Evolutionary conservation across 37 sponge, comb jelly and placozoan species (phyloP).

Genomic region (Bolinopsis microptera): DNA sequence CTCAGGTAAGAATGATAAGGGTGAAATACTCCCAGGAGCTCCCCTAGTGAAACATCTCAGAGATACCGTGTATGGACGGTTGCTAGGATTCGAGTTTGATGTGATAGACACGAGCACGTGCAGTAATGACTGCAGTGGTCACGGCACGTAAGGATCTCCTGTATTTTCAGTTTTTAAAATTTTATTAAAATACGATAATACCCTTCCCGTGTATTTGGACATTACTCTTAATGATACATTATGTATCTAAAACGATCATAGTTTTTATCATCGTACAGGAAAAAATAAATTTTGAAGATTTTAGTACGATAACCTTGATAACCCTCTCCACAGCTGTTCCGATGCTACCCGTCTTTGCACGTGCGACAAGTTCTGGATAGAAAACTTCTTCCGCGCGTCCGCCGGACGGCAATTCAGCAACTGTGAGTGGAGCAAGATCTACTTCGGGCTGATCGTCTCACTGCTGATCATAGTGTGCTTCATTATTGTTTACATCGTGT

Average conservation of each 20-base stretch:
- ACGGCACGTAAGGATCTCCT: conserved; percentile 47
- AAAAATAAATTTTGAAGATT: no score
- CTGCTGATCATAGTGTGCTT: neutral
- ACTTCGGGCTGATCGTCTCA: conserved; percentile 39
- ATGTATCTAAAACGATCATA: no score
- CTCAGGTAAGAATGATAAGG: neutral
- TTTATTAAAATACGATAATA: no score
- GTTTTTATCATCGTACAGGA: no score
- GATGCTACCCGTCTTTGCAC: conserved; percentile 68
- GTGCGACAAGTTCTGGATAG: conserved; percentile 88
- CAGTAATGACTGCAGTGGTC: conserved; percentile 60
- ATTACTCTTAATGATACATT: no score
- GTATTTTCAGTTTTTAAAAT: no score
- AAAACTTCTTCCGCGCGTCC: conserved; percentile 81
- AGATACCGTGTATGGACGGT: conserved; percentile 17
- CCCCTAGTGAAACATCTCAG: conserved; percentile 47
- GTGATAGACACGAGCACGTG: conserved; percentile 60
- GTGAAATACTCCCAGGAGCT: neutral
- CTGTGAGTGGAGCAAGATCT: conserved; percentile 66
- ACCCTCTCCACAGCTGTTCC: conserved; percentile 59
- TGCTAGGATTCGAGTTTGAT: conserved; percentile 42
- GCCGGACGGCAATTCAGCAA: conserved; percentile 53
- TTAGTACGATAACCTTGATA: no score
- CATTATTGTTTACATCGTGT: conserved; percentile 23
- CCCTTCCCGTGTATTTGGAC: no score